phyloP scores from a whole-genome alignment of 2,888 invertebrate species.

The Aspidiotus destructor region DNA sequence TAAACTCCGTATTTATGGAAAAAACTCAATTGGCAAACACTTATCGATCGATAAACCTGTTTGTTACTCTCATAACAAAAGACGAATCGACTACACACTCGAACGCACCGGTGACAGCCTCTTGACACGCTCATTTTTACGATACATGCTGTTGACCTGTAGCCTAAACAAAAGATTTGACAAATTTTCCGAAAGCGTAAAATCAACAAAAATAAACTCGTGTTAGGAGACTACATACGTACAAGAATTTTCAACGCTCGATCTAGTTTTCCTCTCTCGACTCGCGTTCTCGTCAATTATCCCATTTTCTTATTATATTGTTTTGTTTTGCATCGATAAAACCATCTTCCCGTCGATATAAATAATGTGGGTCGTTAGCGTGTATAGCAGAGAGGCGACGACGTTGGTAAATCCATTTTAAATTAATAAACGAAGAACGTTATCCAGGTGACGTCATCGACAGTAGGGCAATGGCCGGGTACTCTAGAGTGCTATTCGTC shows the following conservation, averaged over 20 bases:
- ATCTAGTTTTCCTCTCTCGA: too few species aligned
- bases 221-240: background rate
- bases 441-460: background rate
- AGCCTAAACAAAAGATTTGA: background rate
- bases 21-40: too few species aligned
- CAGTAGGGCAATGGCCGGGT: background rate
- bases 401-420: background rate
- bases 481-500: background rate
- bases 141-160: background rate
- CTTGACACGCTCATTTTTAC: too few species aligned
- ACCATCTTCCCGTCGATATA: background rate
- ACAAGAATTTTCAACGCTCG: background rate
- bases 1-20: too few species aligned
- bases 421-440: background rate
- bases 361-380: background rate
- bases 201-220: background rate
- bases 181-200: slow-evolving; percentile 2
- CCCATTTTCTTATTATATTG: background rate
- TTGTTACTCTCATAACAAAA: too few species aligned
- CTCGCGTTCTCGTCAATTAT: background rate
- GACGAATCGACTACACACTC: too few species aligned
- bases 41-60: too few species aligned
- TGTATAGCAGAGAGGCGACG: too few species aligned
- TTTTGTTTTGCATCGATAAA: slow-evolving; percentile 1
- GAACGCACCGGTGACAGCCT: too few species aligned